Evolutionary conservation across 2,113 vertebrate species (phyloP), one percentile per base, ranked within the genome.

Genomic region (Galeopterus variegatus): DNA sequence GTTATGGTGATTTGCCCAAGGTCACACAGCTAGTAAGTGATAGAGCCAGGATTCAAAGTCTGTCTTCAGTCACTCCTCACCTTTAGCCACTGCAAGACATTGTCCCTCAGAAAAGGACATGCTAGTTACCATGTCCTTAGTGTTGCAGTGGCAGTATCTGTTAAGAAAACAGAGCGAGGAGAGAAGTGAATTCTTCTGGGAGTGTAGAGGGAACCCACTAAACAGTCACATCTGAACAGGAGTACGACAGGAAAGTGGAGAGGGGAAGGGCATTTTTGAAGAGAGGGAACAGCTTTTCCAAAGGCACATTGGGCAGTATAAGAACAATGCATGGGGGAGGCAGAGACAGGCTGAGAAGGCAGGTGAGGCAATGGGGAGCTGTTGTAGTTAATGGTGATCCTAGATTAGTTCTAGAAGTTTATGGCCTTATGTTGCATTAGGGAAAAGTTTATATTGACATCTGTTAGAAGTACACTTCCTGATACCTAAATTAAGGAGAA

Each of bases 361-460:
- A 87, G 28, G 28, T 65, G 28, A 70, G 36, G 90, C 69, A 60
- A 12, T 24, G 45, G 77, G 88, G 50, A 95, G 17, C 58, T 76
- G 33, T 5, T 72, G 54, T 52, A 23, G 28, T 75, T 92, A 54
- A 56, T 7, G 1, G 41, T 87, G 87, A 89, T 81, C 79, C 45
- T 84, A 77, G 60, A 94, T 89, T 93, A 79, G 54, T 77, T 96
- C 91, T 70, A 26, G 58, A 93, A 95, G 69, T 87, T 85, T 82
- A 79, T 83, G 69, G 52, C 28, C 9, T 73, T 88, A 6, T 28
- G 28, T 77, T 76, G 19, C 70, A 18, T n/a, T 92, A 24, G 70
- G 56, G 70, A 14, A 96, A 94, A 64, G 58, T 79, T n/a, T 95
- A 48, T 69, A 60, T 8, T 90, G 87, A 89, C 62, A 45, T 72